Base-by-base conservation (phyloP, 2,797 vertebrate genomes). In the Periophthalmus magnuspinnatus region DNA sequence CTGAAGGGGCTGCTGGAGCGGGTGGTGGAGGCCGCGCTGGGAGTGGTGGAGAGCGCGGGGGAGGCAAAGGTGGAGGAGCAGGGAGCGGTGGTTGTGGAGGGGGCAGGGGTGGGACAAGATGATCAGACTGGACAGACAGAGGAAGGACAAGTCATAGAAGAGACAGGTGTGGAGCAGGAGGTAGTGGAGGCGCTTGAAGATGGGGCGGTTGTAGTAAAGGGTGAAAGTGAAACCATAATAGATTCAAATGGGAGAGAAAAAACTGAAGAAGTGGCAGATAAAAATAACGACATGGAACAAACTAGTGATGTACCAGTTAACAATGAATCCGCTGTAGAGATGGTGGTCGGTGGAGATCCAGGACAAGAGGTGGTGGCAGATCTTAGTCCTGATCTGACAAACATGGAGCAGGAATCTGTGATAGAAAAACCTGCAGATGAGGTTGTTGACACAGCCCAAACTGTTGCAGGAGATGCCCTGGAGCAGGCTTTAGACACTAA, bases 1-100 rank as follows among this genome's bases (percentile, higher is more conserved):
- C 70, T 89, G 41, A 90, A 86, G 65, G 87, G 86, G 72, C 78
- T 92, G 71, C 78, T 92, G 79, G 91, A 93, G 78, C 90, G 87
- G 70, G 91, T 89, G 54, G 88, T 91, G 50, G 91, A 86, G 71
- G 91, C 88, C 1, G 73, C 83, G 63, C 52, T 86, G 54, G 86
- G 83, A 45, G 88, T 86, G 57, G 81, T 52, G 9, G 76, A 81
- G 65, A 77, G 56, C 66, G 80, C 71, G 36, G 70, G 64, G 9
- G 87, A 82, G 67, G 48, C 19, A 5, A 88, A 76, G 77, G 65
- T 21, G 33, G 69, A 80, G 56, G 78, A 69, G 6, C 62, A 52
- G n/a, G 57, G 45, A 19, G 59, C 22, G 34, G 69, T 70, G 33
- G 79, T 70, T 47, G 19, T 2, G 1, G 33, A 16, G 16, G 60